Evolutionary conservation across 2,797 vertebrate genomes (phyloP).

Genomic region (Diceros bicornis): DNA sequence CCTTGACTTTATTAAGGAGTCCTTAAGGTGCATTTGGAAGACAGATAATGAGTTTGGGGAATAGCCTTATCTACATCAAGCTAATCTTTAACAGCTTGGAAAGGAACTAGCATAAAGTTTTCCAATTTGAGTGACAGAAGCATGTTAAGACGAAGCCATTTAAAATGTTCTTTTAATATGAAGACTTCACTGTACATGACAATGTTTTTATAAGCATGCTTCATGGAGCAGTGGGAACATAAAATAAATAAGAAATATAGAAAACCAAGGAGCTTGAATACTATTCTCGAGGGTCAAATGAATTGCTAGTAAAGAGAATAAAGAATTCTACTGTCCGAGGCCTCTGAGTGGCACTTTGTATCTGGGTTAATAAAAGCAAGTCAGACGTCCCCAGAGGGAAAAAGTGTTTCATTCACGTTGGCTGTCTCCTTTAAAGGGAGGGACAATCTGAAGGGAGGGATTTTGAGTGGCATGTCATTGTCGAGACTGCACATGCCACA

Average conservation of each 20-base stretch:
- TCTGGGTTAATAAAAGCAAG: conserved; percentile 86
- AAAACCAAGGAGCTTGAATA: conserved; percentile 80
- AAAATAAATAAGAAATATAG: conserved; percentile 85
- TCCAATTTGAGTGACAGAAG: conserved; percentile 89
- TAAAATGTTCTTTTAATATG: conserved; percentile 88
- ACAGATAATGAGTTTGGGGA: conserved; percentile 92
- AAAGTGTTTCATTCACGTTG: conserved; percentile 72
- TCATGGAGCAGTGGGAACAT: conserved; percentile 78
- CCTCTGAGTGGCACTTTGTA: conserved; percentile 80
- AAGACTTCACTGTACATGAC: conserved; percentile 84
- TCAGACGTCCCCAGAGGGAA: conserved; percentile 76
- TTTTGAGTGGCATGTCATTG: conserved; percentile 87
- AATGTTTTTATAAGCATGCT: conserved; percentile 85
- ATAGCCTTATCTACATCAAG: conserved; percentile 91
- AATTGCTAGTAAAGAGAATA: conserved; percentile 80
- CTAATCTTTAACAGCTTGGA: conserved; percentile 93
- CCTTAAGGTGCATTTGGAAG: conserved; percentile 92
- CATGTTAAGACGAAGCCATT: conserved; percentile 87
- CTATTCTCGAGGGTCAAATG: conserved; percentile 81
- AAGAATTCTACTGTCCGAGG: conserved; percentile 75
- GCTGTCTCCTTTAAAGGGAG: conserved; percentile 87
- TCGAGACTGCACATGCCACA: conserved; percentile 82
- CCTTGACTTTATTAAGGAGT: conserved; percentile 93
- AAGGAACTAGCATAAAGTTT: conserved; percentile 88
- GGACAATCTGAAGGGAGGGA: conserved; percentile 74